Evolutionary conservation across 2,113 vertebrate genomes (phyloP), one percentile per base, ranked within the genome.

Genomic region (Siphamia tubifer): DNA sequence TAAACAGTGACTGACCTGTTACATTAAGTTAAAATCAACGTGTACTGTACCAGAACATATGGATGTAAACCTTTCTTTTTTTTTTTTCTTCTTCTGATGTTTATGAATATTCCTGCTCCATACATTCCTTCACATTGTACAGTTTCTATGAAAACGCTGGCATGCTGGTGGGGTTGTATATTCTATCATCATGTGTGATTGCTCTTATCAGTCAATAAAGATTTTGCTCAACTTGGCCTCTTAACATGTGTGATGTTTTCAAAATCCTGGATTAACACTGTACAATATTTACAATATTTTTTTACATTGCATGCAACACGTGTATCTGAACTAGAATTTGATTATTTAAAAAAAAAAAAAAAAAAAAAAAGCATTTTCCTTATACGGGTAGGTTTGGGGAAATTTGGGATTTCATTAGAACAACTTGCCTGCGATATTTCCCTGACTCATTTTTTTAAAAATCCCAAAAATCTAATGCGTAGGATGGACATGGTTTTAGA

Each of bases 101-200:
- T 38, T 9, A 66, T 55, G 42, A 25, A 13, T 78, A 55, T 64
- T 82, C 79, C 76, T 76, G 12, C 32, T 56, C 76, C 87, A 83
- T 85, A 85, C 86, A 89, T 87, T 87, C 82, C 83, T 85, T 86
- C 76, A 74, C 77, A 64, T 87, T 89, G 87, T 87, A 86, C 83
- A 87, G 79, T 86, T 87, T 86, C 53, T 87, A 87, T 87, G 64
- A 89, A 82, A 82, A 82, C 32, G 68, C 83, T 86, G 85, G 84
- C 84, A 85, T 87, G 82, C 84, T 84, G 87, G 86, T 87, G 79
- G 87, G 89, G 87, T 86, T 84, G 83, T 82, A 71, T 87, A 74
- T 87, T 82, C 67, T 74, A 35, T 83, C 80, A 69, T 89, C 83
- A 84, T 84, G 79, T 86, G 83, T 91, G 81, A 83, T 86, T 82